phyloP scores from a whole-genome alignment of 2,888 invertebrate genomes.

The Linnaemya vulpina region DNA sequence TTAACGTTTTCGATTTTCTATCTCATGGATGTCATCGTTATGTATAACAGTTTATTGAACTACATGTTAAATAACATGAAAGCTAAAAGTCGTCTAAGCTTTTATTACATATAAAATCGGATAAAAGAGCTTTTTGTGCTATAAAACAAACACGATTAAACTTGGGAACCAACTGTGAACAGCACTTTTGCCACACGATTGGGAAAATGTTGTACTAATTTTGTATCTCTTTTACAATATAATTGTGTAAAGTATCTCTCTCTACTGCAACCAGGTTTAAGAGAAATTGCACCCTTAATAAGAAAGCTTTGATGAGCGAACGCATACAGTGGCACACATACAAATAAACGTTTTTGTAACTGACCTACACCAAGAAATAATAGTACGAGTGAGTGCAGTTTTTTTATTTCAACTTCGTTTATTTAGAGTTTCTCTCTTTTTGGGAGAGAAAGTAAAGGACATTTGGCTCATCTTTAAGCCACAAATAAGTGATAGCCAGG shows the following conservation, averaged over 20 bases:
- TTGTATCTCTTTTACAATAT: not conserved
- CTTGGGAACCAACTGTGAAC: not conserved
- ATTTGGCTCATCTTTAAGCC: not conserved
- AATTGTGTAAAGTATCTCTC: not conserved
- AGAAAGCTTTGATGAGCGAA: not conserved
- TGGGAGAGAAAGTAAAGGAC: not conserved
- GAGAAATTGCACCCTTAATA: constrained; percentile 44
- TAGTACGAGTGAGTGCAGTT: not conserved
- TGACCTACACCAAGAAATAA: constrained; percentile 54
- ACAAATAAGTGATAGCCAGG: not conserved
- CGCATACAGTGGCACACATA: not conserved
- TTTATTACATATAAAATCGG: not conserved
- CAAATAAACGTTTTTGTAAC: constrained; percentile 8
- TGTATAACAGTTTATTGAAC: constrained; percentile 4
- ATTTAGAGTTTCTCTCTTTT: not conserved
- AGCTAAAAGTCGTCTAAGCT: constrained; percentile 31
- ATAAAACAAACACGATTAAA: not conserved
- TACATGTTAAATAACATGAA: not conserved
- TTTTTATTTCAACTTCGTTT: not conserved
- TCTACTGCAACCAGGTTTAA: constrained; percentile 42
- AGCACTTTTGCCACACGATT: constrained; percentile 34
- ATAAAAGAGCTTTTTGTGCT: constrained; percentile 33
- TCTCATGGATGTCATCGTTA: too few species aligned
- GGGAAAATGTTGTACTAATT: constrained; percentile 32
- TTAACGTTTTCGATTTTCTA: too few species aligned